Conservation (phyloP, 92 coral and sea anemone genomes). For the Umimayanthus kanabou region DNA sequence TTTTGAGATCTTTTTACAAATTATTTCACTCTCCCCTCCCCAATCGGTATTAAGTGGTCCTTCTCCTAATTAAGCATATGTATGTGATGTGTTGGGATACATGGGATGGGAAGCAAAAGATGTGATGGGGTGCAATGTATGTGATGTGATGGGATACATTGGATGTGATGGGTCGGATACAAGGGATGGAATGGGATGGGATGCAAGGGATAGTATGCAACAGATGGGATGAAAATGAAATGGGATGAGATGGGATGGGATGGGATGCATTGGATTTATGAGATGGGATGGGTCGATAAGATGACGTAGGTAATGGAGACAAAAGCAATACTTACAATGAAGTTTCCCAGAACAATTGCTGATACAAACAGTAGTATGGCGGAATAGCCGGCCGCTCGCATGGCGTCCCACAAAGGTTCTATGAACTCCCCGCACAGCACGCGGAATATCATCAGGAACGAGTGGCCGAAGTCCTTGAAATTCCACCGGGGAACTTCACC, state of each 20-base stretch:
- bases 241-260: background rate
- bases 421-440: constrained; percentile 96
- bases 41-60: too few relatives aligned
- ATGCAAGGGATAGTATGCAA: too few relatives aligned
- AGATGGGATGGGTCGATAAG: background rate
- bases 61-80: too few relatives aligned
- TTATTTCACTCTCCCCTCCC: too few relatives aligned
- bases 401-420: constrained; percentile 97
- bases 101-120: background rate
- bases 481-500: constrained; percentile 89
- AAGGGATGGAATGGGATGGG: too few relatives aligned
- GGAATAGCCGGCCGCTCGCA: constrained; percentile 82
- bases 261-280: background rate
- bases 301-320: background rate
- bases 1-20: too few relatives aligned
- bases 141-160: background rate
- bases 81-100: background rate
- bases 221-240: background rate
- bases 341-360: constrained; percentile 89
- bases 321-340: constrained; percentile 72
- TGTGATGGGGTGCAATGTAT: background rate
- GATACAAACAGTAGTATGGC: constrained; percentile 83
- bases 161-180: too few relatives aligned
- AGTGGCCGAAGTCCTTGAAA: constrained; percentile 89
- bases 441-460: constrained; percentile 88